These are phyloP conservation scores for Caiman crocodilus DNA, from an alignment of 2,797 vertebrate genomes.

Conservation along the genomic window DNA sequence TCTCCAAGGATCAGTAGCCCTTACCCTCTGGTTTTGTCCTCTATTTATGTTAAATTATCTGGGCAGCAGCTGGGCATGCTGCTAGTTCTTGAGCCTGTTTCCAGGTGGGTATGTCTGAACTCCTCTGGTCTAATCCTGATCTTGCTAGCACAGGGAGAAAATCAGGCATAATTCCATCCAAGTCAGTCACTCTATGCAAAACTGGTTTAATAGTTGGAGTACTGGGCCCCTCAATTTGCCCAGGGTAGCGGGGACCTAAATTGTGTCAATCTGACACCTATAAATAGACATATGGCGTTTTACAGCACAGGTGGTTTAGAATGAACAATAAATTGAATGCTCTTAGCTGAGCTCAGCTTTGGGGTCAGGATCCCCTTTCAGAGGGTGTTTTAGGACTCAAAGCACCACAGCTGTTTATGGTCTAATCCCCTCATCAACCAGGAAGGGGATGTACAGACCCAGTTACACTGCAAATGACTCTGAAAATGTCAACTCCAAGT, in stretches of 20 bases:
- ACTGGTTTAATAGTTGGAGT: neutral
- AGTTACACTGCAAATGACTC: neutral
- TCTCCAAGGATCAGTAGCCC: neutral
- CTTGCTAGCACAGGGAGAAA: neutral
- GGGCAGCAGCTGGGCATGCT: neutral
- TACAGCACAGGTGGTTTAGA: conserved; percentile 22
- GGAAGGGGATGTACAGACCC: neutral
- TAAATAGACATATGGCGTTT: conserved; percentile 22
- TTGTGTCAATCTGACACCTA: neutral
- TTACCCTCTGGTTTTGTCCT: neutral
- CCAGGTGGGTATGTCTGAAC: neutral
- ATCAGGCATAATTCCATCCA: accelerated
- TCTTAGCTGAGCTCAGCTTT: neutral
- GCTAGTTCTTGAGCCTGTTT: neutral
- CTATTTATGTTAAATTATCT: neutral
- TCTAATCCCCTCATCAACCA: conserved; percentile 22
- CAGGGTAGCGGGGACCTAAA: neutral
- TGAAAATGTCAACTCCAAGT: conserved; percentile 18
- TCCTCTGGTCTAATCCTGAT: neutral
- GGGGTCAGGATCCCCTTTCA: conserved; percentile 50
- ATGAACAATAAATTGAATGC: conserved; percentile 4
- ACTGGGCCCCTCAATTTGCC: neutral
- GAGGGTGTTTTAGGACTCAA: conserved; percentile 59
- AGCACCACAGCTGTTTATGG: conserved; percentile 49
- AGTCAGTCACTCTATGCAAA: neutral